Evolutionary conservation across 2,888 invertebrate species (phyloP), one percentile per base, ranked within the genome.

Genomic region (Pseudococcus viburni): DNA sequence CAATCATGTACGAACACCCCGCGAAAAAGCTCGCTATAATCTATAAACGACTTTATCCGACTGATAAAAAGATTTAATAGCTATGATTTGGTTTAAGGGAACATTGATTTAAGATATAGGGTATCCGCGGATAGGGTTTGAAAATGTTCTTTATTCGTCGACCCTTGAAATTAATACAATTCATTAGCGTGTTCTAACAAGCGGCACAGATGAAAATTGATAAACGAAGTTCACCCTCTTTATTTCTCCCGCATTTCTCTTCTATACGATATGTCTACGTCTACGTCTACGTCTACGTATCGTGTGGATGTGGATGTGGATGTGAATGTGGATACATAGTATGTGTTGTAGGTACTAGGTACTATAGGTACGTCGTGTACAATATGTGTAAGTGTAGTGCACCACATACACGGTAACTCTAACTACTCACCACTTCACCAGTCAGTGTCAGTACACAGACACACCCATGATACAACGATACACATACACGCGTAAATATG

Each of bases 171-270:
- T 77, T 87, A 87, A 87, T 87, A 87, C 87, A 87, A 87, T 87
- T 87, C 87, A 87, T 87, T 87, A 87, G 87, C 87, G 87, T 87
- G 87, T 87, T 87, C 87, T 87, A 87, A 87, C 87, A 87, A 87
- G 87, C 87, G 87, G 77, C 51, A 87, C 87, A 68, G 87, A 87
- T 87, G 87, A 87, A 87, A 87, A 87, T 87, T 87, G 87, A 87
- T 87, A 87, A 87, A 68, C 87, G 87, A 87, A 48, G 80, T 87
- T 87, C 73, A 73, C 77, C 87, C 87, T 73, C 77, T 87, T 68
- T 73, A 11, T 73, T 59, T 86, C 73, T 68, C 39, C 73, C 39
- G 19, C 59, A 12, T 33, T 55, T 33, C 33, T 85, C 33, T 85
- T 17, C 7, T 55, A 15, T 33, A 33, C 3, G 26, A 33, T 33